Base-by-base conservation (phyloP, 2,113 vertebrate species). In the Mus pahari region DNA sequence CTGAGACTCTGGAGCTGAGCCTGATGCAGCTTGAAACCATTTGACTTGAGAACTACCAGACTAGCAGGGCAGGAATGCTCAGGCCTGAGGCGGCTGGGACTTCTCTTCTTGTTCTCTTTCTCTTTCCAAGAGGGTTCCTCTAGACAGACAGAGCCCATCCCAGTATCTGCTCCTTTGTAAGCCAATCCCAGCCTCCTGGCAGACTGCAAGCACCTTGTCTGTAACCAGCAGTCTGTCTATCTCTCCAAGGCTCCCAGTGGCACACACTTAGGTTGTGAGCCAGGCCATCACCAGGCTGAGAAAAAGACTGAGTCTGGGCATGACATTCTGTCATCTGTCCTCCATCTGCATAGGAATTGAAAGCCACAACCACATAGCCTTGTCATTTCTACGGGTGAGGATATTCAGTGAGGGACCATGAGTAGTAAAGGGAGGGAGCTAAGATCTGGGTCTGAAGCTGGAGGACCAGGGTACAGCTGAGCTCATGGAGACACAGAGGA, bases 311-410 rank as follows among this genome's bases (percentile, higher is more conserved):
- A 91, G 77, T 66, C 60, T 77, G 60, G 84, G 90, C 48, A 26
- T 3, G 48, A 17, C 36, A 45, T 22, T 3, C 48, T 14, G 0
- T 28, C n/a, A 48, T 7, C 71, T 60, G 33, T 62, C 31, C 50
- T 74, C 1, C n/a, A 75, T 13, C 53, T 83, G 13, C 26, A 11
- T 74, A 22, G 77, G 92, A 83, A 87, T 83, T 62, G 13, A 83
- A 95, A 86, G 39, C 20, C 28, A 33, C 19, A 39, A 26, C 89
- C 39, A 19, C 33, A 20, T 39, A 91, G 48, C 88, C 45, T 93
- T 91, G 78, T 55, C 91, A 1, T 89, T 91, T 93, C 73, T 87
- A 82, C 28, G 31, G 82, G 79, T 45, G 48, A 93, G 71, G n/a
- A 13, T 22, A 19, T 86, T 77, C 70, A 48, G 55, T n/a, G 17